Percentiles rank a stretch among this genome's conserved stretches.
These are phyloP conservation scores for Coracias cyanogaster DNA, from an alignment of 2,797 vertebrate genomes.

Conservation along the genomic window DNA sequence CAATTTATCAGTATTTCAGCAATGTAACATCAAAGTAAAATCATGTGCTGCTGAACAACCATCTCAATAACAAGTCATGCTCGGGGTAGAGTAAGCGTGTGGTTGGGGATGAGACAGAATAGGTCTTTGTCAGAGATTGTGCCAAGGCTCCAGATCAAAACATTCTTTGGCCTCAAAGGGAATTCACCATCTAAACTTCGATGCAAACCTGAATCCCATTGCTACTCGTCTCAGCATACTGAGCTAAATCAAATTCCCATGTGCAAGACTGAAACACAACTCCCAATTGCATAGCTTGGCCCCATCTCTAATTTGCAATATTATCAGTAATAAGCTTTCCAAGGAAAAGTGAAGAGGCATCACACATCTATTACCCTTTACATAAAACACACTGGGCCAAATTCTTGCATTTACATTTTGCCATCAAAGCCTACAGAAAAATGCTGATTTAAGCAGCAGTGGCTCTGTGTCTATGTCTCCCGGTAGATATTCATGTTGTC, in stretches of 20 bases:
- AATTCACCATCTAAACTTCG: slow-evolving; percentile 8
- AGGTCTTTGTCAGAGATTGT: slow-evolving; percentile 11
- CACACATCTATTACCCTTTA: background rate
- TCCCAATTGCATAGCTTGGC: background rate
- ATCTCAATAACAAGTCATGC: background rate
- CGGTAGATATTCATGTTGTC: background rate
- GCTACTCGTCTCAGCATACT: slow-evolving; percentile 20
- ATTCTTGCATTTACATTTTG: slow-evolving; percentile 7
- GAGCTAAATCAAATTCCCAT: slow-evolving; percentile 45
- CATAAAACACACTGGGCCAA: background rate
- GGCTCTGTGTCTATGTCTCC: background rate
- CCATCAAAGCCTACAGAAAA: background rate
- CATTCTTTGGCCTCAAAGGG: slow-evolving; percentile 11
- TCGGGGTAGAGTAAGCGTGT: background rate
- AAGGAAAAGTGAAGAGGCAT: slow-evolving; percentile 7
- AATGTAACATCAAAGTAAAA: slow-evolving; percentile 54
- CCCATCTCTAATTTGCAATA: slow-evolving; percentile 31
- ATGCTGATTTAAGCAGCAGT: slow-evolving; percentile 32
- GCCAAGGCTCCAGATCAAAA: slow-evolving; percentile 46
- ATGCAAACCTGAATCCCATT: slow-evolving; percentile 37
- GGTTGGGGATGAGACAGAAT: background rate
- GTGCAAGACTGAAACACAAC: background rate
- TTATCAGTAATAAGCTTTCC: slow-evolving; percentile 24
- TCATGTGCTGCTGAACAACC: background rate
- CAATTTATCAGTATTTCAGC: slow-evolving; percentile 43